Evolutionary conservation across 2,888 invertebrate species (phyloP).

Genomic region (Megamerina dolium): DNA sequence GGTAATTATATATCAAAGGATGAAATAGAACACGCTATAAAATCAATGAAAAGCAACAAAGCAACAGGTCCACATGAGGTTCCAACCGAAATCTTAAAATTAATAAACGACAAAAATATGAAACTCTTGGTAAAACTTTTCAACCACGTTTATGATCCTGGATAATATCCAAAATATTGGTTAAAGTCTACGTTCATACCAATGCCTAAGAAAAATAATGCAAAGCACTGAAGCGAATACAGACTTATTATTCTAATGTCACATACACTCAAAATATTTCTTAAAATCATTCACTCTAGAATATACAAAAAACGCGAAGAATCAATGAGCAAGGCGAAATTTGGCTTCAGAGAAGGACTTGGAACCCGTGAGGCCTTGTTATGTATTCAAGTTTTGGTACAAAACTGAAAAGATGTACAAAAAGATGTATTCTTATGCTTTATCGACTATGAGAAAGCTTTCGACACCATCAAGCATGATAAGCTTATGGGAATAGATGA

Average conservation of each 20-base stretch:
- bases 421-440: neutral
- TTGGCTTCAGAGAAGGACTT: neutral
- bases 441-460: neutral
- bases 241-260: conserved; percentile 6
- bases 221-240: conserved; percentile 4
- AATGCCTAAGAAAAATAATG: conserved; percentile 4
- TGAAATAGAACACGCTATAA: neutral
- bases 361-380: neutral
- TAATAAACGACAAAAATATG: neutral
- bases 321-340: neutral
- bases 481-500: neutral
- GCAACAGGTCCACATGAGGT: conserved; percentile 1
- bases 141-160: neutral
- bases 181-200: conserved; percentile 4
- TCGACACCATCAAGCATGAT: neutral
- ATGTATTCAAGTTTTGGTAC: neutral
- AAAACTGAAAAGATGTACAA: neutral
- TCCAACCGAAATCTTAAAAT: neutral
- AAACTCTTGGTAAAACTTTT: neutral
- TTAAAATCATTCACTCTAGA: neutral
- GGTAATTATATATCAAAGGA: neutral
- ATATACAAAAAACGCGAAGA: neutral
- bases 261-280: conserved; percentile 2
- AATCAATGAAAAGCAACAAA: neutral
- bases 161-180: conserved; percentile 1